A percentile compares a stretch with the other conserved stretches of the same genome.
Evolutionary conservation across 2,113 vertebrate genomes (phyloP).

Genomic region (Albula goreensis): DNA sequence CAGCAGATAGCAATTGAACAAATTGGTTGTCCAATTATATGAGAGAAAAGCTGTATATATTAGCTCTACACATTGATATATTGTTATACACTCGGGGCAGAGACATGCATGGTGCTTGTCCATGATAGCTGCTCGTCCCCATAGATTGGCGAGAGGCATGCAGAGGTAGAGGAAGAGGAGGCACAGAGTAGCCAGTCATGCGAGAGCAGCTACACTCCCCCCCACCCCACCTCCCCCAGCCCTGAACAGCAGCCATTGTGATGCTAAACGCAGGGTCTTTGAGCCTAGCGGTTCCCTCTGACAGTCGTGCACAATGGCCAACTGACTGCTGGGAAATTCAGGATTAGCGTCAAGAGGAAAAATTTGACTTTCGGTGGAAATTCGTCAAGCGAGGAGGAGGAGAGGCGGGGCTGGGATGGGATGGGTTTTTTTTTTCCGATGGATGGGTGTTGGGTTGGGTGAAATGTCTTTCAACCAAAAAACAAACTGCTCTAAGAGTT

Average conservation of each 20-base stretch:
- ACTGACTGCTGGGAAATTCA: conserved; percentile 41
- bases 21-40: too few species aligned
- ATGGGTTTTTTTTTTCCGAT: too few species aligned
- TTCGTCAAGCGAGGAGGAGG: conserved; percentile 28
- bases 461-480: not conserved
- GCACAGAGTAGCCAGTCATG: conserved; percentile 16
- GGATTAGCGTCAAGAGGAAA: conserved; percentile 62
- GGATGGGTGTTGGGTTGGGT: not conserved
- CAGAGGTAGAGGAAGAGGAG: conserved; percentile 18
- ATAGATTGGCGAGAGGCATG: not conserved
- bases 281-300: conserved; percentile 49
- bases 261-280: conserved; percentile 47
- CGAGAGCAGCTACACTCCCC: not conserved
- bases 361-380: conserved; percentile 65
- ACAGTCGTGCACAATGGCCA: conserved; percentile 62
- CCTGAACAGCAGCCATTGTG: conserved; percentile 36
- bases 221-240: not conserved
- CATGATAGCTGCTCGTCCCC: not conserved
- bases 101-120: too few species aligned
- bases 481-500: not conserved
- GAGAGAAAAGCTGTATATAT: too few species aligned
- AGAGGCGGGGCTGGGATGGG: not conserved
- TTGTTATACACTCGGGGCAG: too few species aligned
- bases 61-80: too few species aligned
- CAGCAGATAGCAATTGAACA: too few species aligned